Evolutionary conservation across 2,888 invertebrate genomes (phyloP).

Genomic region (Tetragnatha montana): DNA sequence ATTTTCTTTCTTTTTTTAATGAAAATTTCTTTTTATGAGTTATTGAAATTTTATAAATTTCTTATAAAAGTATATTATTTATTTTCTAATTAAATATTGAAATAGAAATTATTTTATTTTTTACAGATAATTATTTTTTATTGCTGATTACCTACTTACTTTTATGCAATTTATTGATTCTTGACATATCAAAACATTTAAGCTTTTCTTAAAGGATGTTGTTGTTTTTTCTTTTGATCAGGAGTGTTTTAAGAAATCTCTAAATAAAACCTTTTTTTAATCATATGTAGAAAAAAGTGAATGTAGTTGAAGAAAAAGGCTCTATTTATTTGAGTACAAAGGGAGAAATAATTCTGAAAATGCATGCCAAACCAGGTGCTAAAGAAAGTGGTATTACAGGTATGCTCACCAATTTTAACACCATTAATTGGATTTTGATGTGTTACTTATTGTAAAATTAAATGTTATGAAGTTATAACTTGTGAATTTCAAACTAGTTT

Average conservation of each 20-base stretch:
- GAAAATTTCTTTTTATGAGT: neutral
- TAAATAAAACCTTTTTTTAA: too few relatives aligned
- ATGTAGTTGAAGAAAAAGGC: conserved; percentile 23
- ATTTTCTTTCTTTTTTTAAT: neutral
- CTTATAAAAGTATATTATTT: too few relatives aligned
- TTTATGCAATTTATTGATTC: too few relatives aligned
- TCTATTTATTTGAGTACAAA: conserved; percentile 33
- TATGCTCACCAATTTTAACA: conserved; percentile 72
- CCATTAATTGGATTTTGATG: too few relatives aligned
- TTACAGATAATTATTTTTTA: neutral
- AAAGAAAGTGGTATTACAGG: conserved; percentile 83
- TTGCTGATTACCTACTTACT: neutral
- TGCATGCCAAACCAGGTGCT: conserved; percentile 86
- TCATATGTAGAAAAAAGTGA: neutral
- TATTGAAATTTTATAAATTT: neutral
- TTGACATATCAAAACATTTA: too few relatives aligned
- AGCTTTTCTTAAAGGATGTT: too few relatives aligned
- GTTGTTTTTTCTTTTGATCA: too few relatives aligned
- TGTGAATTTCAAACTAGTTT: too few relatives aligned
- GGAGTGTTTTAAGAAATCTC: too few relatives aligned
- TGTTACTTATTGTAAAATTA: too few relatives aligned
- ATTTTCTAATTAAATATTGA: too few relatives aligned
- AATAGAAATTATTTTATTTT: neutral
- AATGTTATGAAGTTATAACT: too few relatives aligned
- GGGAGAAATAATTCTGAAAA: conserved; percentile 72